Percentiles rank a stretch among this genome's conserved stretches.
These are phyloP conservation scores for Philereme vetulata DNA, from an alignment of 2,888 invertebrate species.

Conservation along the genomic window DNA sequence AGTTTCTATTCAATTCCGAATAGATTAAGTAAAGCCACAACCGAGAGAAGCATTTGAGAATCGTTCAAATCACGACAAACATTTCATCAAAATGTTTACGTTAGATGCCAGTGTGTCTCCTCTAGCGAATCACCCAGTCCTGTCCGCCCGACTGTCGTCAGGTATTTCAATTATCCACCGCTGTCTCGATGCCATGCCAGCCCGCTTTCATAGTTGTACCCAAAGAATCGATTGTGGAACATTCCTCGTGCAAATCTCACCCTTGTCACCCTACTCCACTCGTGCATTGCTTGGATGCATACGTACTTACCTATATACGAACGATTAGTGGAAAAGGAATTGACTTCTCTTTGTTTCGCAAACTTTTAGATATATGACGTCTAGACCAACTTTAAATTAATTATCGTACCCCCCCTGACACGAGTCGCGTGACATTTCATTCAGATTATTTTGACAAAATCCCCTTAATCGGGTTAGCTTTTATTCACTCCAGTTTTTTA, in stretches of 20 bases:
- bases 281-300: constrained; percentile 43
- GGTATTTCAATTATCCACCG: constrained; percentile 68
- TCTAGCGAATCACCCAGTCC: constrained; percentile 45
- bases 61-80: constrained; percentile 45
- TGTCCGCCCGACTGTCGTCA: constrained; percentile 47
- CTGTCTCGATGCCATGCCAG: constrained; percentile 47
- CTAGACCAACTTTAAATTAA: constrained; percentile 22
- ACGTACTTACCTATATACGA: constrained; percentile 38
- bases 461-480: constrained; percentile 7
- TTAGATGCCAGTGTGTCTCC: constrained; percentile 44
- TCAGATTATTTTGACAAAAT: constrained; percentile 3
- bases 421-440: constrained; percentile 7
- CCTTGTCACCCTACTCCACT: constrained; percentile 53
- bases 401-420: background rate
- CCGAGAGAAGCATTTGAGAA: constrained; percentile 21
- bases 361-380: constrained; percentile 14
- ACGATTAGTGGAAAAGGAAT: constrained; percentile 25
- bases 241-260: constrained; percentile 56
- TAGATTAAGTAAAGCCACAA: constrained; percentile 4
- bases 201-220: constrained; percentile 42
- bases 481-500: constrained; percentile 16
- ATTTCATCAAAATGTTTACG: constrained; percentile 55
- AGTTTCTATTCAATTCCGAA: constrained; percentile 10
- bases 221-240: constrained; percentile 60
- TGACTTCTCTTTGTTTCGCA: constrained; percentile 31